These are phyloP conservation scores for Dendrolimus kikuchii DNA, from an alignment of 1,140 invertebrate species.

Conservation along the genomic window DNA sequence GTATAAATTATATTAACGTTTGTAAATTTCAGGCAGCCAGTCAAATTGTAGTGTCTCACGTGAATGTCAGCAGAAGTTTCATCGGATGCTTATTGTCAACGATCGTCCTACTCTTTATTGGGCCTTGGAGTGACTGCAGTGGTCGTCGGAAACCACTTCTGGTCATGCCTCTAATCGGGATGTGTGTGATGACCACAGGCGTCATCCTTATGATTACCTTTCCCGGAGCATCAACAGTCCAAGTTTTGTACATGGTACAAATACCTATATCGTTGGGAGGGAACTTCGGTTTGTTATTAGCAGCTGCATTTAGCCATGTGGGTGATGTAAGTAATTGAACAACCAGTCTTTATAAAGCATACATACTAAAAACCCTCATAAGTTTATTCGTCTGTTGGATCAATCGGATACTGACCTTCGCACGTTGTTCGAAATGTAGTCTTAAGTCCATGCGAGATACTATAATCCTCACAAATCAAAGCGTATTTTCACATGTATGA, in stretches of 20 bases:
- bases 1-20: no score
- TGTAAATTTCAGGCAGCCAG: slow-evolving; percentile 50
- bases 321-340: slow-evolving; percentile 53
- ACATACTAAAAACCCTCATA: no score
- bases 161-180: slow-evolving; percentile 54
- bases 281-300: slow-evolving; percentile 55
- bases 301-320: slow-evolving; percentile 58
- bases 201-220: slow-evolving; percentile 51
- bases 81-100: slow-evolving; percentile 53
- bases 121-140: slow-evolving; percentile 68
- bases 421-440: no score
- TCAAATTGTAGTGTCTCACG: slow-evolving; percentile 53
- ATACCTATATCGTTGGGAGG: slow-evolving; percentile 64
- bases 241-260: slow-evolving; percentile 55
- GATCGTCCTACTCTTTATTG: slow-evolving; percentile 54
- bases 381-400: no score
- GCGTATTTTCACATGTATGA: no score
- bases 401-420: no score
- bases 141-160: slow-evolving; percentile 63
- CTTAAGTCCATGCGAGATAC: no score
- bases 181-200: slow-evolving; percentile 53
- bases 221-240: slow-evolving; percentile 49
- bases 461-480: no score
- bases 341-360: background rate
- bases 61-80: slow-evolving; percentile 59